These are phyloP conservation scores for Stegodyphus mimosarum DNA, from an alignment of 1,140 invertebrate species.

Conservation along the genomic window DNA sequence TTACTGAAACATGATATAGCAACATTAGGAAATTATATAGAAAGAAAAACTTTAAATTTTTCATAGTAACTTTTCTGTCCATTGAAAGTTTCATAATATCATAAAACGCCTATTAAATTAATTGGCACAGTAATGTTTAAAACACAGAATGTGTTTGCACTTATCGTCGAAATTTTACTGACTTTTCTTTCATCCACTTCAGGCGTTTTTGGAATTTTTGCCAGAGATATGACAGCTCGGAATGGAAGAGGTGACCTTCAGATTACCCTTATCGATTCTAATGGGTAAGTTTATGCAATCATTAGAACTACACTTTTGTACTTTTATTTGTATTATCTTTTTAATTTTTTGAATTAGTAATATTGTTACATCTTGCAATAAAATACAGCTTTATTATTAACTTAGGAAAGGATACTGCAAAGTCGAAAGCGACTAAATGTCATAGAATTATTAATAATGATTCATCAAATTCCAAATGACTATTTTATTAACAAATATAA, in stretches of 20 bases:
- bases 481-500: too few relatives aligned
- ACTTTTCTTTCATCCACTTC: conserved; percentile 29
- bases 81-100: background rate
- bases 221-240: conserved; percentile 72
- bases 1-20: too few relatives aligned
- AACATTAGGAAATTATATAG: too few relatives aligned
- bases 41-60: background rate
- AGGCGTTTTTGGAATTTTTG: conserved; percentile 73
- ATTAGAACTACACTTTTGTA: too few relatives aligned
- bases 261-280: conserved; percentile 70
- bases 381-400: too few relatives aligned
- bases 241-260: conserved; percentile 70
- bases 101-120: background rate
- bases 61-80: background rate
- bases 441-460: too few relatives aligned
- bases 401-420: too few relatives aligned
- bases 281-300: conserved; percentile 40
- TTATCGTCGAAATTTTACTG: background rate
- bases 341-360: too few relatives aligned
- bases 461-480: too few relatives aligned
- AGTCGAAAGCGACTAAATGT: too few relatives aligned
- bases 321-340: too few relatives aligned
- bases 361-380: too few relatives aligned
- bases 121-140: background rate
- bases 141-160: background rate